phyloP scores from a whole-genome alignment of 2,797 vertebrate genomes.

The Clamator glandarius region DNA sequence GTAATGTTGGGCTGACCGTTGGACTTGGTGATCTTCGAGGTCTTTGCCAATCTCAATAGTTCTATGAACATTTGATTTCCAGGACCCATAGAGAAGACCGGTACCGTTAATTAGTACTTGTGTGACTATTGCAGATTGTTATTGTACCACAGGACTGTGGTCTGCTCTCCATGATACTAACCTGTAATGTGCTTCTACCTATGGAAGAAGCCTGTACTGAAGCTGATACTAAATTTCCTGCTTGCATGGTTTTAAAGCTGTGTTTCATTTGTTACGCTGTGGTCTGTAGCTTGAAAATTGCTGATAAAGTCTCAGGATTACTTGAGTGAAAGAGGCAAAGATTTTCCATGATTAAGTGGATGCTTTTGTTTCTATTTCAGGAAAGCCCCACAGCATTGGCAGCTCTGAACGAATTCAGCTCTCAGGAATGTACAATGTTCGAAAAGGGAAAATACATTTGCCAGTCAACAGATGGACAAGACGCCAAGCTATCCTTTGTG shows the following conservation, averaged over 20 bases:
- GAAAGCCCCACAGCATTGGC: slow-evolving; percentile 90
- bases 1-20: too few relatives aligned
- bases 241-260: not conserved
- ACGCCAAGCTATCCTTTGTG: slow-evolving; percentile 96
- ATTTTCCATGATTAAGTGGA: slow-evolving; percentile 49
- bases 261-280: not conserved
- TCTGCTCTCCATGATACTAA: not conserved
- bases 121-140: not conserved
- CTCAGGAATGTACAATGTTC: slow-evolving; percentile 94
- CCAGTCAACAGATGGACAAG: slow-evolving; percentile 97
- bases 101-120: not conserved
- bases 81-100: not conserved
- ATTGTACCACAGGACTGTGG: not conserved
- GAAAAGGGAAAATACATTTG: slow-evolving; percentile 98
- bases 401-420: slow-evolving; percentile 94
- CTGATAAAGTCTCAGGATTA: not conserved
- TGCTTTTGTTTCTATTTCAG: slow-evolving; percentile 80
- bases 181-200: not conserved
- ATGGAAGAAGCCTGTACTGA: not conserved
- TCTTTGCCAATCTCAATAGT: too few relatives aligned
- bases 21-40: too few relatives aligned
- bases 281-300: not conserved
- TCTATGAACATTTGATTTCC: not conserved
- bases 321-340: not conserved
- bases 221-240: not conserved